phyloP scores from a whole-genome alignment of 1,140 invertebrate genomes.

The Bombus polaris region DNA sequence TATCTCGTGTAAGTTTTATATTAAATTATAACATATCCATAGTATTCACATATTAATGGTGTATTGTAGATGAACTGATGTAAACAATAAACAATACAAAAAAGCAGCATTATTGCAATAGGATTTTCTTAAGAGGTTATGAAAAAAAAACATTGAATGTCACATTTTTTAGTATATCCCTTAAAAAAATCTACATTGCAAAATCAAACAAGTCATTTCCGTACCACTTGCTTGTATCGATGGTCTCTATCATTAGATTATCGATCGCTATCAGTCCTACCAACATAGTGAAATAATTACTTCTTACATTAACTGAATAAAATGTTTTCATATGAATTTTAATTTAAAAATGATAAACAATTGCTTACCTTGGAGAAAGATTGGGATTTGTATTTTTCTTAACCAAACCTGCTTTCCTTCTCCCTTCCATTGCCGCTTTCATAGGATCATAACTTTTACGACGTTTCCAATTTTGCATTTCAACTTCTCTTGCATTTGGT shows the following conservation, averaged over 20 bases:
- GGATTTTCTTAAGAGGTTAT: conserved; percentile 29
- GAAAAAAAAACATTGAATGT: not conserved
- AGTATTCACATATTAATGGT: conserved; percentile 40
- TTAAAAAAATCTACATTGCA: conserved; percentile 61
- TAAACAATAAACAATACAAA: conserved; percentile 40
- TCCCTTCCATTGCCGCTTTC: conserved; percentile 92
- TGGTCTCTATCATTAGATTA: conserved; percentile 72
- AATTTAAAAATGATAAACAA: not conserved
- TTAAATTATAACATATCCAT: conserved; percentile 12
- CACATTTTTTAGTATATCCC: conserved; percentile 25
- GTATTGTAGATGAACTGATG: conserved; percentile 33
- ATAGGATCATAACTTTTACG: conserved; percentile 95
- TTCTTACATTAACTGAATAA: conserved; percentile 40
- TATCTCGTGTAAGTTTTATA: not conserved
- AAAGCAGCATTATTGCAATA: conserved; percentile 43
- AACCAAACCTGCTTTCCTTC: conserved; percentile 81
- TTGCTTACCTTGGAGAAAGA: conserved; percentile 71
- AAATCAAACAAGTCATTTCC: conserved; percentile 62
- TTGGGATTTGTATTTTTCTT: conserved; percentile 69
- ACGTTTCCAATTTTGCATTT: conserved; percentile 96
- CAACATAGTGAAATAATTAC: conserved; percentile 72
- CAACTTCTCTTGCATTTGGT: conserved; percentile 87
- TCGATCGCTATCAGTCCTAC: conserved; percentile 74
- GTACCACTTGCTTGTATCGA: conserved; percentile 69
- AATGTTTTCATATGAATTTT: conserved; percentile 25